Conservation (phyloP, 2,113 vertebrate genomes). For the Amia ocellicauda region DNA sequence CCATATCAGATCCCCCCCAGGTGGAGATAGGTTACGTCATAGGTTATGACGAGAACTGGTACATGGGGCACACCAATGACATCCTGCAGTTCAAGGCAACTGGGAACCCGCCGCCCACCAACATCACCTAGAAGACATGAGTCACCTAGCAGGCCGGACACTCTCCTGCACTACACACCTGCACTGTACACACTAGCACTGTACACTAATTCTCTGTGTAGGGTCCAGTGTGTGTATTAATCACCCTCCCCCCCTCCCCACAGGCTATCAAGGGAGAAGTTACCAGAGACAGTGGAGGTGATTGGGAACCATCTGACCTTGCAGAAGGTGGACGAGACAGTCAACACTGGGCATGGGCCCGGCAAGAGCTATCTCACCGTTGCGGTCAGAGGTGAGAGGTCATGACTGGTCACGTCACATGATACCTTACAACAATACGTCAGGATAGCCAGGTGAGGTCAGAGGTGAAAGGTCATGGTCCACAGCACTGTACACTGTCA, state of each 20-base stretch:
- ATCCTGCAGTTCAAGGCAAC: conserved; percentile 58
- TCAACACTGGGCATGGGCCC: conserved; percentile 74
- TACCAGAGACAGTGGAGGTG: conserved; percentile 59
- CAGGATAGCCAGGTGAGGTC: too few relatives aligned
- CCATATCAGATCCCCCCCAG: conserved; percentile 62
- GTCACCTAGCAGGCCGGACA: conserved; percentile 40
- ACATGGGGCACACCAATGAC: conserved; percentile 63
- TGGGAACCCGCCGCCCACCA: conserved; percentile 66
- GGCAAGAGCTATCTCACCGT: conserved; percentile 61
- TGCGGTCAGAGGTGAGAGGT: conserved; percentile 79
- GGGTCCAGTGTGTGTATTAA: background rate
- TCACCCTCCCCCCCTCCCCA: background rate
- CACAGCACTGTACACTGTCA: too few relatives aligned
- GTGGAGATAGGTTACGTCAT: conserved; percentile 74
- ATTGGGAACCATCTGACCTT: conserved; percentile 60
- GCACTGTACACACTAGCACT: background rate
- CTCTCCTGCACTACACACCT: too few relatives aligned
- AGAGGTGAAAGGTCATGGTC: too few relatives aligned
- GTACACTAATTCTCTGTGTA: background rate
- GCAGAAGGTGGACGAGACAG: conserved; percentile 63
- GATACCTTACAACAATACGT: too few relatives aligned
- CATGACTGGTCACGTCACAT: too few relatives aligned
- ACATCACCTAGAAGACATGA: conserved; percentile 72
- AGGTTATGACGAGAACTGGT: conserved; percentile 83
- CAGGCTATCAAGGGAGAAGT: conserved; percentile 63